Percentiles rank a stretch among this genome's conserved stretches.
Evolutionary conservation across 1,140 invertebrate species (phyloP).

Genomic region (Plectrocnemia conspersa): DNA sequence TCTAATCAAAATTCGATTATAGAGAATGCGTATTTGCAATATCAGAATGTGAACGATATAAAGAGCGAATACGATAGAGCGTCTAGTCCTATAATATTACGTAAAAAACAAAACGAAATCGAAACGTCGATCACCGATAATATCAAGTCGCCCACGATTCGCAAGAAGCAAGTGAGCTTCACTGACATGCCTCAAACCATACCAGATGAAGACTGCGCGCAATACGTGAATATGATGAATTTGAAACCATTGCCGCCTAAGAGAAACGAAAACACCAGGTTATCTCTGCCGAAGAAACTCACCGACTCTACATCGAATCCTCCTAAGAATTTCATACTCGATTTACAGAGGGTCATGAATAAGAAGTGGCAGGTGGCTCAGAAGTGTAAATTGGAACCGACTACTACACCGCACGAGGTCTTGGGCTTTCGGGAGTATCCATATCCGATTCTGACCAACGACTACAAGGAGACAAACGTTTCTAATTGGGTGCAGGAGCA

Average conservation of each 20-base stretch:
- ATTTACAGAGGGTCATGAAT: constrained; percentile 84
- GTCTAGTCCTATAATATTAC: constrained; percentile 20
- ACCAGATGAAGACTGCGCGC: constrained; percentile 35
- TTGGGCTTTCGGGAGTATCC: constrained; percentile 81
- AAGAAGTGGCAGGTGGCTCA: constrained; percentile 93
- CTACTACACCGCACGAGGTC: constrained; percentile 84
- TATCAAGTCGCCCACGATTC: constrained; percentile 18
- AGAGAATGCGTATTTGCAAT: too few species aligned
- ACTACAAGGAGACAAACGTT: constrained; percentile 77
- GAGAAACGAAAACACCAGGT: constrained; percentile 65
- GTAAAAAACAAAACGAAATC: constrained; percentile 14
- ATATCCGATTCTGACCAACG: constrained; percentile 56
- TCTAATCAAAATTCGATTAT: too few species aligned
- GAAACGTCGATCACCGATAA: too few species aligned
- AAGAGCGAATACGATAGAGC: too few species aligned
- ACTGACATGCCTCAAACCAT: constrained; percentile 5
- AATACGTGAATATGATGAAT: constrained; percentile 29
- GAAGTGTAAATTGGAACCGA: constrained; percentile 79
- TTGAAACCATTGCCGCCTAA: constrained; percentile 64
- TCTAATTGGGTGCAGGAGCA: constrained; percentile 88
- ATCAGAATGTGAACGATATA: too few species aligned
- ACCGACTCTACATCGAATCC: constrained; percentile 68
- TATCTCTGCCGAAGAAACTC: constrained; percentile 70
- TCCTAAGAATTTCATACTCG: constrained; percentile 77
- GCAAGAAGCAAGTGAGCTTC: constrained; percentile 21